Evolutionary conservation across 2,797 vertebrate genomes (phyloP), one percentile per base, ranked within the genome.

Genomic region (Pseudotriccus pelzelni): DNA sequence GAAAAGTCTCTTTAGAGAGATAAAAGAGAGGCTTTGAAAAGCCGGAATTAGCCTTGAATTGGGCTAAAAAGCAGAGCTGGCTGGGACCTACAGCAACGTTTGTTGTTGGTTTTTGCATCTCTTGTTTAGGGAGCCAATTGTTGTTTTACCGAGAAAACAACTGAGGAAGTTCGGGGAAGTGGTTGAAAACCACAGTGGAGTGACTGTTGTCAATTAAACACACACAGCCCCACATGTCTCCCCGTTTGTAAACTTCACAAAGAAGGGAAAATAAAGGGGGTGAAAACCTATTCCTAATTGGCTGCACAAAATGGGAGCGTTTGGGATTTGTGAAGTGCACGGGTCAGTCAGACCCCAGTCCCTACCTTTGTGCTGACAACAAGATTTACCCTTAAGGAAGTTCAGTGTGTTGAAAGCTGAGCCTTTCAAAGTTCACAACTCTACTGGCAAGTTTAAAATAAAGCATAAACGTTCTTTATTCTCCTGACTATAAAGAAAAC

Each of bases 321-420:
- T 13, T 8, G 58, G 72, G 79, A 64, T 79, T 92, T 89, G 86
- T 68, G 93, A 64, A 90, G 84, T 87, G 93, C 69, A 22, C 10
- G 2, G 10, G 30, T 72, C 36, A 30, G 37, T 66, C 74, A 63
- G 69, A 59, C 43, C 74, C 52, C 70, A 75, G 41, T 62, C 82
- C 79, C 94, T 72, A 5, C 84, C 78, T 78, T 76, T 52, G 69
- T 80, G 92, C 46, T 80, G 92, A 91, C 87, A 82, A 36, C 58
- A 36, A 78, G 87, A 87, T 95, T 89, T 85, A 91, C 58, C 64
- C 81, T 23, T 78, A 23, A 87, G 84, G 90, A 93, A 87, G 82
- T 72, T 68, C 69, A 17, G 15, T 6, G 60, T 78, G 39, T 81
- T 94, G 90, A 76, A 92, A 94, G 46, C 39, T 24, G 79, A 78